A percentile compares a stretch with the other conserved stretches of the same genome.
These are phyloP conservation scores for Phalacrocorax pelagicus DNA, from an alignment of 2,113 vertebrate genomes.

Conservation along the genomic window DNA sequence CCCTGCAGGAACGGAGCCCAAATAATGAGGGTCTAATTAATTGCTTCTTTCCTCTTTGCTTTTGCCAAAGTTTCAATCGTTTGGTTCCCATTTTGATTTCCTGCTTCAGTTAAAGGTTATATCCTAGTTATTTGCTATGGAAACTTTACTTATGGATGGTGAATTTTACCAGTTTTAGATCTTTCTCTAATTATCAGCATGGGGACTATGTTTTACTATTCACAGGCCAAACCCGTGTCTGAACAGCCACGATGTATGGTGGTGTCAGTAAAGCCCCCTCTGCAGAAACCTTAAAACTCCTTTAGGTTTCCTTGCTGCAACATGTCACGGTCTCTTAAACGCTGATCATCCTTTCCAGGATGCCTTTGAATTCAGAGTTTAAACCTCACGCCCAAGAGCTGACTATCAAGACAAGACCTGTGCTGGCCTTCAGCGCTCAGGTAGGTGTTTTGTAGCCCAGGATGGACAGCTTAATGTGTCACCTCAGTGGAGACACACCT, in stretches of 20 bases:
- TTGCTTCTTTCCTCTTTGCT: not conserved
- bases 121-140: not conserved
- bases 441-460: not conserved
- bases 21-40: not conserved
- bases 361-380: not conserved
- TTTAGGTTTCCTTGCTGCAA: not conserved
- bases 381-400: not conserved
- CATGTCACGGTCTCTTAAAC: not conserved
- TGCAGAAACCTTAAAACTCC: not conserved
- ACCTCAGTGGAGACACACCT: not conserved
- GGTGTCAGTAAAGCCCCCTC: not conserved
- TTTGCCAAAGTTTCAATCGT: not conserved
- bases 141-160: not conserved
- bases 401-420: not conserved
- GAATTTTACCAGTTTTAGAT: not conserved
- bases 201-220: not conserved
- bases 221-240: not conserved
- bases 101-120: not conserved
- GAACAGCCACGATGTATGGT: fast-evolving
- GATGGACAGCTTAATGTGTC: not conserved
- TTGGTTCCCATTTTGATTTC: not conserved
- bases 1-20: not conserved
- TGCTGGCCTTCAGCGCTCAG: not conserved
- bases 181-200: not conserved
- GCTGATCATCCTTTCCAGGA: not conserved